Conservation (phyloP, 2,888 invertebrate genomes). For the Cheilosia pagana region DNA sequence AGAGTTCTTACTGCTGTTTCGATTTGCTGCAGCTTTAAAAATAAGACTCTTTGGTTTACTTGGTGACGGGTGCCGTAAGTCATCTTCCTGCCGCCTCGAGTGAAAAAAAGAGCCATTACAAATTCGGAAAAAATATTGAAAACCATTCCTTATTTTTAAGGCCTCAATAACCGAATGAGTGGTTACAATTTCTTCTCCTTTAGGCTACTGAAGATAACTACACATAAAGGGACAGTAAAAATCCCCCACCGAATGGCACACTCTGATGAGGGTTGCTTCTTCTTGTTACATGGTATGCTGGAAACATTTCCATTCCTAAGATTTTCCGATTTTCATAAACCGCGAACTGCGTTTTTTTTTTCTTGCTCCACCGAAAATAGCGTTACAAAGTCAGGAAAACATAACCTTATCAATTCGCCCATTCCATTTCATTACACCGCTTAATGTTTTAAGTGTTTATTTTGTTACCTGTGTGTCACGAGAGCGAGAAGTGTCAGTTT, state of each 20-base stretch:
- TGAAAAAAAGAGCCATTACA: no score
- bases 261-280: conserved; percentile 32
- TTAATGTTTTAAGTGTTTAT: conserved; percentile 73
- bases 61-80: no score
- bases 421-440: conserved; percentile 73
- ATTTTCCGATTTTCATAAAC: conserved; percentile 74
- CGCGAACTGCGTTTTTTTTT: conserved; percentile 37
- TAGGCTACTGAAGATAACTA: no score
- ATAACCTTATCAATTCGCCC: conserved; percentile 71
- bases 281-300: not conserved
- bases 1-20: no score
- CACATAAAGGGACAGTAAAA: conserved; percentile 43
- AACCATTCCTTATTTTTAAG: no score
- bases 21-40: no score
- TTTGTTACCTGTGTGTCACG: not conserved
- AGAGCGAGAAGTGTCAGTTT: conserved; percentile 3
- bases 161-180: no score
- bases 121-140: no score
- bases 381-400: conserved; percentile 65
- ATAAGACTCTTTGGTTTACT: no score
- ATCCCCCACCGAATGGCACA: not conserved
- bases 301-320: conserved; percentile 55
- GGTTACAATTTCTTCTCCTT: no score
- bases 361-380: conserved; percentile 20
- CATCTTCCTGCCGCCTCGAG: no score